phyloP scores from a whole-genome alignment of 2,888 invertebrate species.

The Eutolmus rufibarbis region DNA sequence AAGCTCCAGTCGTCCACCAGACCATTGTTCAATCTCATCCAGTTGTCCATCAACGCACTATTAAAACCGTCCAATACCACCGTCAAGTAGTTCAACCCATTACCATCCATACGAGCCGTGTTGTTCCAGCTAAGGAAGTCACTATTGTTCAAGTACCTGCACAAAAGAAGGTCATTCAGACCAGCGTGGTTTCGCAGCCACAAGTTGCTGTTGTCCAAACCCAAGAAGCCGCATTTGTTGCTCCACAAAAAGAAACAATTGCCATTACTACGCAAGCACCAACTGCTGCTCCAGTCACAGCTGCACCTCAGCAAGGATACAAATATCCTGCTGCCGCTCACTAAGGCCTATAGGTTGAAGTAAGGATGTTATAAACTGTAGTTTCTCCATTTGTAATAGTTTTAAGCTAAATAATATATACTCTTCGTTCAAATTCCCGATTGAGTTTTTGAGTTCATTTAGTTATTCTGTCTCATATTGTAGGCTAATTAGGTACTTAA shows the following conservation, averaged over 20 bases:
- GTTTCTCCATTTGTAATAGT: neutral
- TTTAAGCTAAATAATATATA: neutral
- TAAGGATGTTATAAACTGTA: neutral
- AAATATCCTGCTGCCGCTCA: neutral
- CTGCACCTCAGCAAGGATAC: neutral
- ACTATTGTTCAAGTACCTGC: neutral
- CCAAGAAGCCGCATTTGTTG: neutral
- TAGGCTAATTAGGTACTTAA: neutral
- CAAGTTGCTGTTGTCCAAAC: neutral
- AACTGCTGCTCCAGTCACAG: neutral
- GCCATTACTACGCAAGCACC: neutral
- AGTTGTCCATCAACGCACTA: neutral
- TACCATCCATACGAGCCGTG: neutral
- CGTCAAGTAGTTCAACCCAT: neutral
- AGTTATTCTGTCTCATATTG: neutral
- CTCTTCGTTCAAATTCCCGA: neutral
- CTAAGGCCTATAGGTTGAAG: neutral
- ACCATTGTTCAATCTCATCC: neutral
- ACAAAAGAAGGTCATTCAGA: constrained; percentile 8
- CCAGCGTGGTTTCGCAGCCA: neutral
- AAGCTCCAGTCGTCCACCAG: constrained; percentile 6
- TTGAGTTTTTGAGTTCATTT: neutral
- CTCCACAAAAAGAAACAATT: neutral
- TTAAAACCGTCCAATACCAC: constrained; percentile 20
- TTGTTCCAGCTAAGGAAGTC: neutral